A percentile compares a stretch with the other conserved stretches of the same genome.
Conservation (phyloP, 2,888 invertebrate genomes). For the Diplolepis rosae region DNA sequence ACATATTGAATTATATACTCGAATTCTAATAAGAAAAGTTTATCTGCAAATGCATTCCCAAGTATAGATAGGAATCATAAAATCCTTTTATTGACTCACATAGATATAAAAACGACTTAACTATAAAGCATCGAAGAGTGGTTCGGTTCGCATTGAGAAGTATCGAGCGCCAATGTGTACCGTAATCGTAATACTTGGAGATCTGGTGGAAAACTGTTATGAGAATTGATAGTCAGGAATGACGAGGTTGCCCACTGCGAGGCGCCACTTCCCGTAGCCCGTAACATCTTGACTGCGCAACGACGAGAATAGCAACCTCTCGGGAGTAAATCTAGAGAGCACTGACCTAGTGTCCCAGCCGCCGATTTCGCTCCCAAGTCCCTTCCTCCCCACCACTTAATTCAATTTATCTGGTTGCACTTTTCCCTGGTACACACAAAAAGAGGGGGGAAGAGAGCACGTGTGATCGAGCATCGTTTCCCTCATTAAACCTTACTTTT, state of each 20-base stretch:
- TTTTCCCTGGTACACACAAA: neutral
- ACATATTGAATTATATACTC: neutral
- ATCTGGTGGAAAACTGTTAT: neutral
- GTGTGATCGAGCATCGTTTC: slow-evolving; percentile 3
- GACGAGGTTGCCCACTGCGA: slow-evolving; percentile 53
- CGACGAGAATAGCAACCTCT: slow-evolving; percentile 62
- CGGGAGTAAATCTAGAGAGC: slow-evolving; percentile 67
- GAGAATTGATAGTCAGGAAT: slow-evolving; percentile 11
- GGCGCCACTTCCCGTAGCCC: slow-evolving; percentile 57
- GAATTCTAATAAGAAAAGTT: neutral
- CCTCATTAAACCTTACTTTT: neutral
- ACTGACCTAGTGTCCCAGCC: slow-evolving; percentile 67
- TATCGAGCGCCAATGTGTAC: slow-evolving; percentile 6
- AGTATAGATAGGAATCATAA: neutral
- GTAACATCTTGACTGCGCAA: slow-evolving; percentile 49
- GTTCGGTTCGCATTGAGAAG: neutral
- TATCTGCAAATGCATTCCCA: neutral
- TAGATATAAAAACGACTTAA: neutral
- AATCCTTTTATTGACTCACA: neutral
- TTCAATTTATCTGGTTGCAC: slow-evolving; percentile 26
- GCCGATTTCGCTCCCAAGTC: slow-evolving; percentile 48
- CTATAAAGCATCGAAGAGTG: neutral
- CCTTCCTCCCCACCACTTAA: slow-evolving; percentile 36
- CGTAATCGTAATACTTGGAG: neutral
- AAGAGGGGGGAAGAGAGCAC: neutral